Percentiles rank a stretch among this genome's conserved stretches.
Evolutionary conservation across 2,888 invertebrate genomes (phyloP).

Genomic region (Drosophila macrothrix): DNA sequence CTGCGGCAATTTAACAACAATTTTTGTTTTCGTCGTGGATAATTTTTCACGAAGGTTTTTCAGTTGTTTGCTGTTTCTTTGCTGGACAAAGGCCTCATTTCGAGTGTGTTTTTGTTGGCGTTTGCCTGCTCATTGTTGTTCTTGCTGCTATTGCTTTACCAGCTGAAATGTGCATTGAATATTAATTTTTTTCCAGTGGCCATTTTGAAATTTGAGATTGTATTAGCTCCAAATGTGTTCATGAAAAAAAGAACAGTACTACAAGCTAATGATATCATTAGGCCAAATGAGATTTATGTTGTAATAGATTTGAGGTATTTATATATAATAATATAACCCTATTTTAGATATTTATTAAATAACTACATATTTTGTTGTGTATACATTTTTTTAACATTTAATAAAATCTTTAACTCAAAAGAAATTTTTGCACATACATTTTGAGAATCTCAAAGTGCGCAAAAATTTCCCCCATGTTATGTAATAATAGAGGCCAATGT

Average conservation of each 20-base stretch:
- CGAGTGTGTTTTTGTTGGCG: slow-evolving; percentile 30
- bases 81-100: slow-evolving; percentile 73
- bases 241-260: slow-evolving; percentile 10
- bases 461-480: background rate
- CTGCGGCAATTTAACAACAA: slow-evolving; percentile 36
- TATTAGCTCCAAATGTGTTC: slow-evolving; percentile 28
- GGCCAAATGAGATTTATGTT: background rate
- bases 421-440: background rate
- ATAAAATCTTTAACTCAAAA: background rate
- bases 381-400: too few relatives aligned
- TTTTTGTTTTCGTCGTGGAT: slow-evolving; percentile 58
- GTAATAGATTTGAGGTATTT: background rate
- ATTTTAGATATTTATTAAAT: background rate
- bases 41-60: slow-evolving; percentile 79
- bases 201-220: slow-evolving; percentile 62
- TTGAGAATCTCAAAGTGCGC: background rate
- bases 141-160: slow-evolving; percentile 34
- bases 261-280: slow-evolving; percentile 24
- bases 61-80: slow-evolving; percentile 57
- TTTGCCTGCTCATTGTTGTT: slow-evolving; percentile 31
- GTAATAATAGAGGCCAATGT: background rate
- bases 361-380: background rate
- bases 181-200: slow-evolving; percentile 61
- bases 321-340: background rate
- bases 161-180: slow-evolving; percentile 71